Evolutionary conservation across 2,113 vertebrate species (phyloP).

Genomic region (Scomber scombrus): DNA sequence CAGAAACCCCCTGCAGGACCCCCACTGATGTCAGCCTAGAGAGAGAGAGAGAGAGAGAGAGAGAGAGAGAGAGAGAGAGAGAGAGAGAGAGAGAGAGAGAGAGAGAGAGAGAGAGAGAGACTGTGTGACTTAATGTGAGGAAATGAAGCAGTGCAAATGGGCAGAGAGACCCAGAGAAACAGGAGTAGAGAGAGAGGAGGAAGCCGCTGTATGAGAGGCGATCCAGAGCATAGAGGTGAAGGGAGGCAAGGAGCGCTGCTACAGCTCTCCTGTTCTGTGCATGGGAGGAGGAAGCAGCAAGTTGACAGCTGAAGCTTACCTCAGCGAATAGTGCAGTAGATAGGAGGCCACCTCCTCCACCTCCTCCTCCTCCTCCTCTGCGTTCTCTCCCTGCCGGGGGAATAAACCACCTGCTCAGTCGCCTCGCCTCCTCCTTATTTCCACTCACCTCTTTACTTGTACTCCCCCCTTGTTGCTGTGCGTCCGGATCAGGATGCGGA

Average conservation of each 20-base stretch:
- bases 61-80: conserved; percentile 31
- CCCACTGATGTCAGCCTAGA: conserved; percentile 88
- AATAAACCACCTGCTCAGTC: conserved; percentile 56
- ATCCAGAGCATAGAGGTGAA: conserved; percentile 56
- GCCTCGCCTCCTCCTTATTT: conserved; percentile 2
- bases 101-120: conserved; percentile 33
- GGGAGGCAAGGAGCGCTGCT: conserved; percentile 43
- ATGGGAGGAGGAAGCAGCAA: conserved; percentile 57
- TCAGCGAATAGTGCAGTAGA: conserved; percentile 59
- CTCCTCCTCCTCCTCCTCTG: conserved; percentile 33
- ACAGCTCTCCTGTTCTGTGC: conserved; percentile 27
- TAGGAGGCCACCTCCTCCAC: conserved; percentile 41
- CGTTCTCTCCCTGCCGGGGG: conserved; percentile 21
- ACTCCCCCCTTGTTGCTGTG: conserved; percentile 5
- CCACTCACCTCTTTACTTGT: conserved; percentile 23
- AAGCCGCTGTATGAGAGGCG: conserved; percentile 33
- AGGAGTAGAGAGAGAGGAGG: conserved; percentile 41
- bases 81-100: conserved; percentile 47
- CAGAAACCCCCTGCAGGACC: conserved; percentile 85
- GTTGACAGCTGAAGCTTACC: conserved; percentile 68
- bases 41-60: conserved; percentile 39
- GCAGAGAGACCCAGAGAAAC: conserved; percentile 46
- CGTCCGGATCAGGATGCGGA: conserved; percentile 84
- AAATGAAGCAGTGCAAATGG: conserved; percentile 63
- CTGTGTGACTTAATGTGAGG: conserved; percentile 54